These are phyloP conservation scores for Xestia rhomboidea DNA, from an alignment of 2,888 invertebrate genomes.

Conservation along the genomic window DNA sequence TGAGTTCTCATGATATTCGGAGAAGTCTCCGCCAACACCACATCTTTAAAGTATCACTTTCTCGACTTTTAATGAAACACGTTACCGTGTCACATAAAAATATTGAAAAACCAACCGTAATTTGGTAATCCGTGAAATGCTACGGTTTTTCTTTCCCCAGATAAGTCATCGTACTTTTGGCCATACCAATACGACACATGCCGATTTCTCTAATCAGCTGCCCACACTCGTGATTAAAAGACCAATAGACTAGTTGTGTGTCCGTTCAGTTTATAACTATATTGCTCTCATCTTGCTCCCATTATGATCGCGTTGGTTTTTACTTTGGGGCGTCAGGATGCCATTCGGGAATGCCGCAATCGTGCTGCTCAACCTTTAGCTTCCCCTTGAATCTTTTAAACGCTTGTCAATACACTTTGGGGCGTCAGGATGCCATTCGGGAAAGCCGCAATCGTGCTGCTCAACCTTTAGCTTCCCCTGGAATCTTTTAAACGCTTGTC, in stretches of 20 bases:
- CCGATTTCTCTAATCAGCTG: not conserved
- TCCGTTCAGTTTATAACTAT: not conserved
- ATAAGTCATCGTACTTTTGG: not conserved
- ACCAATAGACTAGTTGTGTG: not conserved
- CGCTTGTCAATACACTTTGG: not conserved
- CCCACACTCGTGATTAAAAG: not conserved
- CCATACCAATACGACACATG: not conserved
- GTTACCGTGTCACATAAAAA: not conserved
- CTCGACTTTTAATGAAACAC: not conserved
- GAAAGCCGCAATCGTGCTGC: not conserved
- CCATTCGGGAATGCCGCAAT: not conserved
- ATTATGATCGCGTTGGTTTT: not conserved
- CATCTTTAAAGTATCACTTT: not conserved
- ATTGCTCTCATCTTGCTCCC: not conserved
- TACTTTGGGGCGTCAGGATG: not conserved
- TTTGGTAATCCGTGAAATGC: not conserved
- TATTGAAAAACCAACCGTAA: not conserved
- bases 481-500: not conserved
- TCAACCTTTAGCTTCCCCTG: not conserved
- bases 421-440: not conserved
- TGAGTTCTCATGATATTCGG: not conserved
- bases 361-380: not conserved
- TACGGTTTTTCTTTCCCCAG: not conserved
- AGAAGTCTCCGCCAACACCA: not conserved
- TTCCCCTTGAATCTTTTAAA: not conserved